Evolutionary conservation across 2,797 vertebrate genomes (phyloP).

Genomic region (Myiotriccus ornatus): DNA sequence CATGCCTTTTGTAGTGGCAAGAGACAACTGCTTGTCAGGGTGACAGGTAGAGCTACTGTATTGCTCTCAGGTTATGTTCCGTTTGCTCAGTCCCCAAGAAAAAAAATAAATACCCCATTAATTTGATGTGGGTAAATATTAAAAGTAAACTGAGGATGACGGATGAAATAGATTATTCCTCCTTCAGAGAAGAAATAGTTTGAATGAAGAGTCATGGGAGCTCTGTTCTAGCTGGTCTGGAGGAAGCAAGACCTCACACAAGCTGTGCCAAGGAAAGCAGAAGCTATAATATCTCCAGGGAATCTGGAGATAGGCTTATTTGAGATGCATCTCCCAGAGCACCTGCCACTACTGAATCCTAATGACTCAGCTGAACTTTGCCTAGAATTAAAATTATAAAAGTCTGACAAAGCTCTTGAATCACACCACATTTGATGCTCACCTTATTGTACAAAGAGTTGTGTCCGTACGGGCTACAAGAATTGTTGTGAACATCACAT

Average conservation of each 20-base stretch:
- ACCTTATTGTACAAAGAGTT: constrained; percentile 56
- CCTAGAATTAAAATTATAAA: neutral
- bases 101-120: neutral
- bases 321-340: neutral
- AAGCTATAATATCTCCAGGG: neutral
- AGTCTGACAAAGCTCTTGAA: neutral
- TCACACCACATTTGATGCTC: neutral
- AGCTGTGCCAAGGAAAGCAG: neutral
- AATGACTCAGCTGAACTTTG: neutral
- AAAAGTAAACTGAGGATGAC: neutral
- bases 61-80: neutral
- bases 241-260: neutral
- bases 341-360: neutral
- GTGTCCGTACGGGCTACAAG: constrained; percentile 45
- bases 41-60: neutral
- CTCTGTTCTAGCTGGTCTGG: neutral
- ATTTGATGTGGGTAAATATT: neutral
- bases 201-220: neutral
- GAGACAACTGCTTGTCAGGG: neutral
- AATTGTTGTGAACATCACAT: constrained; percentile 19
- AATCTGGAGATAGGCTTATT: accelerated
- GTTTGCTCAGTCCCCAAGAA: neutral
- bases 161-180: neutral
- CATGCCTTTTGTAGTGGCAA: neutral
- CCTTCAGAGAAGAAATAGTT: neutral